Evolutionary conservation across 1,140 invertebrate genomes (phyloP).

Genomic region (Tetragnatha versicolor): DNA sequence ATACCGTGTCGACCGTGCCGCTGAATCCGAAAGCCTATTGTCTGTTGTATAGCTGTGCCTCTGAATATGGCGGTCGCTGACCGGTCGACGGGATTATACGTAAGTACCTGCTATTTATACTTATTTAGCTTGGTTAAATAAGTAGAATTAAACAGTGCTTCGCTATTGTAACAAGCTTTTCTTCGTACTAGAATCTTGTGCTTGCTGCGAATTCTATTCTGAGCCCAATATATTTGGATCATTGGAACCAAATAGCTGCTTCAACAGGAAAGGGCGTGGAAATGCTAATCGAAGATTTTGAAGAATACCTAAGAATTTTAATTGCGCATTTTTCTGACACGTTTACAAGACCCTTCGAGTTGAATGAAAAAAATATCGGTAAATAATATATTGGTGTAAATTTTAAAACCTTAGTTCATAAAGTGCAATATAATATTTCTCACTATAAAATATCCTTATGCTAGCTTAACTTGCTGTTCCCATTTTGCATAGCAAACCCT

Average conservation of each 20-base stretch:
- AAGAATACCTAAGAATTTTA: slow-evolving; percentile 82
- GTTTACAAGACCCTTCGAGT: slow-evolving; percentile 92
- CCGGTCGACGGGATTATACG: too few species aligned
- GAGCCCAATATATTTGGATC: slow-evolving; percentile 71
- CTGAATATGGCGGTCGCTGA: too few species aligned
- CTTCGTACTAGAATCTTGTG: slow-evolving; percentile 74
- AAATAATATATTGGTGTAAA: slow-evolving; percentile 61
- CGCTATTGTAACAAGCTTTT: background rate
- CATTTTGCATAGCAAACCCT: too few species aligned
- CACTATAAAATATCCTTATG: too few species aligned
- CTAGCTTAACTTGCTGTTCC: too few species aligned
- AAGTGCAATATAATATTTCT: too few species aligned
- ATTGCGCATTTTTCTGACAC: slow-evolving; percentile 88
- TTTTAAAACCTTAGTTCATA: too few species aligned
- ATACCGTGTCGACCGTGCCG: too few species aligned
- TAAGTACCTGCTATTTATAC: too few species aligned
- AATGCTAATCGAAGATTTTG: slow-evolving; percentile 75
- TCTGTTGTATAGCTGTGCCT: too few species aligned
- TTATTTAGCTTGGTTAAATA: too few species aligned
- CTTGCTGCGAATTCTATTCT: slow-evolving; percentile 79
- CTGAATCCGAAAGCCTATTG: too few species aligned
- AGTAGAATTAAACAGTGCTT: background rate
- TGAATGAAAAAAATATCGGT: slow-evolving; percentile 86
- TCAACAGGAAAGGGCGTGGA: slow-evolving; percentile 77
- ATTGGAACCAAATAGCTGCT: slow-evolving; percentile 78